Evolutionary conservation across 2,888 invertebrate species (phyloP).

Genomic region (Neria commutata): DNA sequence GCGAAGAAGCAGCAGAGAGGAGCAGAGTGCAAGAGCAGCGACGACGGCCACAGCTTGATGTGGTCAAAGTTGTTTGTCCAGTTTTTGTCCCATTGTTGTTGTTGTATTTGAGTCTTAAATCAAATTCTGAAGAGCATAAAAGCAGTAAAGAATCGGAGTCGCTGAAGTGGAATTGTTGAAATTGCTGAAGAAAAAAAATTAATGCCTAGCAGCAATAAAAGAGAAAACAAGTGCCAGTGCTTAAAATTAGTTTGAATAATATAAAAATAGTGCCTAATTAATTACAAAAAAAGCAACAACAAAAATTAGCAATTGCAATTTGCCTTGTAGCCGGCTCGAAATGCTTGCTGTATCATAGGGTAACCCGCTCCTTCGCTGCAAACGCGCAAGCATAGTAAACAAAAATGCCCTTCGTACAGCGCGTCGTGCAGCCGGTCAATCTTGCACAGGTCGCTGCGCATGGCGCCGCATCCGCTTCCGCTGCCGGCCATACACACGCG

Average conservation of each 20-base stretch:
- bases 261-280: slow-evolving; percentile 19
- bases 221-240: slow-evolving; percentile 22
- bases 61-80: slow-evolving; percentile 53
- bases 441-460: slow-evolving; percentile 67
- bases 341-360: no score
- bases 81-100: slow-evolving; percentile 31
- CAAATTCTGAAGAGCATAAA: slow-evolving; percentile 5
- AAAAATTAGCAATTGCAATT: background rate
- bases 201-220: slow-evolving; percentile 2
- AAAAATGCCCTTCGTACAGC: slow-evolving; percentile 84
- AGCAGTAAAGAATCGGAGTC: background rate
- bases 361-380: no score
- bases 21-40: slow-evolving; percentile 17
- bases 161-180: slow-evolving; percentile 8
- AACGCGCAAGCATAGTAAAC: background rate
- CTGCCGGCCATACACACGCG: no score
- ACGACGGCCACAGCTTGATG: slow-evolving; percentile 28
- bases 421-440: slow-evolving; percentile 81
- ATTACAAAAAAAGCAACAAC: background rate
- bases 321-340: background rate
- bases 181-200: background rate
- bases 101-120: slow-evolving; percentile 9
- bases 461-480: slow-evolving; percentile 33
- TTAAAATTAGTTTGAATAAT: slow-evolving; percentile 13
- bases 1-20: slow-evolving; percentile 7